These are phyloP conservation scores for Tethya wilhelma DNA, from an alignment of 37 sponge, comb jelly and placozoan genomes.

Conservation along the genomic window DNA sequence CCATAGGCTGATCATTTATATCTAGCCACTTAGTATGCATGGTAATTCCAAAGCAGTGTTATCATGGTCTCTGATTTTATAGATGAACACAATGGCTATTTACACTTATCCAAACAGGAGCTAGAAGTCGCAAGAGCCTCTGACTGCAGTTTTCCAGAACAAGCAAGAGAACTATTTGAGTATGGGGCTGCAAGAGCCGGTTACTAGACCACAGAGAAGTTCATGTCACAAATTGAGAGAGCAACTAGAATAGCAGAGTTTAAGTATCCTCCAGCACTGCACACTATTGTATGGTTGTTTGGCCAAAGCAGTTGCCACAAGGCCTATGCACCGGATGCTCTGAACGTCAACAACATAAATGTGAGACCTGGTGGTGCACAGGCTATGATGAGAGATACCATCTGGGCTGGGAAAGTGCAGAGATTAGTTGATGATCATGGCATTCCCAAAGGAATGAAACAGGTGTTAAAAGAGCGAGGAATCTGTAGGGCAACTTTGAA, in stretches of 20 bases:
- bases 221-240: slow-evolving; percentile 21
- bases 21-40: too few species aligned
- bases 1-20: too few species aligned
- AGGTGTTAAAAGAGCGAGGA: slow-evolving; percentile 6
- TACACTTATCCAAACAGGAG: slow-evolving; percentile 2
- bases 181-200: slow-evolving; percentile 46
- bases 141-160: background rate
- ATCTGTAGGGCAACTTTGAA: slow-evolving; percentile 1
- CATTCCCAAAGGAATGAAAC: background rate
- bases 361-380: too few species aligned
- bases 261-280: slow-evolving; percentile 32
- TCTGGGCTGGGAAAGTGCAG: slow-evolving; percentile 6
- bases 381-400: slow-evolving; percentile 4
- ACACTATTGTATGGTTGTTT: slow-evolving; percentile 51
- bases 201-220: slow-evolving; percentile 39
- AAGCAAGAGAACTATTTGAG: slow-evolving; percentile 26
- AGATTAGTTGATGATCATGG: background rate
- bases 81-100: slow-evolving; percentile 25
- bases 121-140: background rate
- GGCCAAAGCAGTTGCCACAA: slow-evolving; percentile 50
- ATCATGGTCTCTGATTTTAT: slow-evolving; percentile 51
- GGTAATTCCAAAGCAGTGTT: too few species aligned
- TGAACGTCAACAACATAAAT: background rate
- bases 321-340: background rate
- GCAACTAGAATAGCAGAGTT: slow-evolving; percentile 32